Evolutionary conservation across 2,797 vertebrate species (phyloP).

Genomic region (Notoglanidium macrostoma): DNA sequence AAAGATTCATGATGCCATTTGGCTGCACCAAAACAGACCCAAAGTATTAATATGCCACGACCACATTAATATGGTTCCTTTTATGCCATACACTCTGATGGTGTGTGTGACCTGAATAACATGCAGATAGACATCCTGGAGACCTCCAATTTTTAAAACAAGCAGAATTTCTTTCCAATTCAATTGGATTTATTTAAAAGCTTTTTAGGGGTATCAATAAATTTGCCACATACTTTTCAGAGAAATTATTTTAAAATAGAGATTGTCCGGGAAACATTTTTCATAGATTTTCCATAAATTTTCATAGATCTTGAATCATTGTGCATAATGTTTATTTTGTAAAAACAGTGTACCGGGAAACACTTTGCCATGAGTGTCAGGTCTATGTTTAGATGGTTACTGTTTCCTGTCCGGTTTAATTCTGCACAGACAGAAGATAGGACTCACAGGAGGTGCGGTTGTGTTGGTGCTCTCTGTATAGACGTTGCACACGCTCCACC

Average conservation of each 20-base stretch:
- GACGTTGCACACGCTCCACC: conserved; percentile 91
- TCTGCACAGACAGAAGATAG: background rate
- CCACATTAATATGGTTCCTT: background rate
- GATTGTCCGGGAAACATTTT: background rate
- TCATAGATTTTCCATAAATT: background rate
- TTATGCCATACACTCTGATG: background rate
- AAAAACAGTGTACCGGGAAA: background rate
- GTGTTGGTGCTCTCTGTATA: conserved; percentile 90
- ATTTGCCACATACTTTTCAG: too few species aligned
- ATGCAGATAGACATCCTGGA: background rate
- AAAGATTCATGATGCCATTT: background rate
- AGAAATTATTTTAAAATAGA: background rate
- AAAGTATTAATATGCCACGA: background rate
- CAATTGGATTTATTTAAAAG: background rate
- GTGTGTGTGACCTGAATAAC: background rate
- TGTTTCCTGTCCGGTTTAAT: background rate
- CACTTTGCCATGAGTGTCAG: background rate
- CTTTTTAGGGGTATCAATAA: background rate
- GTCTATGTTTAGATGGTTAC: background rate
- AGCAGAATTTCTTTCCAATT: background rate
- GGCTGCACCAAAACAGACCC: background rate
- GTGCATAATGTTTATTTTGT: background rate
- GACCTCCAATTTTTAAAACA: background rate
- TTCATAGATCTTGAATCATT: background rate
- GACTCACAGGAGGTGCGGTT: conserved; percentile 88